phyloP scores from a whole-genome alignment of 2,888 invertebrate species.

The Polydrusus pterygomalis region DNA sequence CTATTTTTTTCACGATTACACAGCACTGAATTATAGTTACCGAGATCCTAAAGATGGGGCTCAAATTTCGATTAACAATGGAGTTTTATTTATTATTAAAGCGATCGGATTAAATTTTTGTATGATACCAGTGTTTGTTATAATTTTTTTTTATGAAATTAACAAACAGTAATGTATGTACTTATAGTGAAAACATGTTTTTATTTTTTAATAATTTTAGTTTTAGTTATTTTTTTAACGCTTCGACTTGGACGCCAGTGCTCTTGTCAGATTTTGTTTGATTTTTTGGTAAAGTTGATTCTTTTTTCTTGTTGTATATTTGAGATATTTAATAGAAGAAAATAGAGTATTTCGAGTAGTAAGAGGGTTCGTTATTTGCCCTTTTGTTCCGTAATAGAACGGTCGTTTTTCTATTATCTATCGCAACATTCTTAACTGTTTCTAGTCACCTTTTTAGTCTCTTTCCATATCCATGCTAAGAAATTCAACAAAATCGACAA shows the following conservation, averaged over 20 bases:
- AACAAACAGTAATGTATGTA: slow-evolving; percentile 18
- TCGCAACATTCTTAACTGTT: slow-evolving; percentile 2
- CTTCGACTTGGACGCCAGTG: background rate
- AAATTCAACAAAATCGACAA: slow-evolving; percentile 13
- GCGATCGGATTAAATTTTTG: background rate
- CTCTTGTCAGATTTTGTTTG: slow-evolving; percentile 18
- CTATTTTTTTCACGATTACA: too few species aligned
- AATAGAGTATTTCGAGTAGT: too few species aligned
- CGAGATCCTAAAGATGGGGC: too few species aligned
- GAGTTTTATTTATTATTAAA: background rate
- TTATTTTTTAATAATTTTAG: slow-evolving; percentile 2
- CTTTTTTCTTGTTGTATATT: background rate
- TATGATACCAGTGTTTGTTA: slow-evolving; percentile 1
- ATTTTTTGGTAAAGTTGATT: background rate
- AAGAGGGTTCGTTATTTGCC: too few species aligned
- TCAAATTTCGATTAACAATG: too few species aligned
- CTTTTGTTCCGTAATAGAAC: too few species aligned
- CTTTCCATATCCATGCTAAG: background rate
- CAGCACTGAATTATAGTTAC: too few species aligned
- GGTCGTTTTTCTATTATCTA: slow-evolving; percentile 6
- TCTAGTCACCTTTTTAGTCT: slow-evolving; percentile 23
- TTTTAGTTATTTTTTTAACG: slow-evolving; percentile 13
- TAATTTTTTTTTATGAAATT: slow-evolving; percentile 1
- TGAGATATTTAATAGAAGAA: too few species aligned
- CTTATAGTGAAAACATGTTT: slow-evolving; percentile 22